Percentiles rank a stretch among this genome's conserved stretches.
These are phyloP conservation scores for Yponomeuta plumbellus DNA, from an alignment of 2,888 invertebrate species.

Conservation along the genomic window DNA sequence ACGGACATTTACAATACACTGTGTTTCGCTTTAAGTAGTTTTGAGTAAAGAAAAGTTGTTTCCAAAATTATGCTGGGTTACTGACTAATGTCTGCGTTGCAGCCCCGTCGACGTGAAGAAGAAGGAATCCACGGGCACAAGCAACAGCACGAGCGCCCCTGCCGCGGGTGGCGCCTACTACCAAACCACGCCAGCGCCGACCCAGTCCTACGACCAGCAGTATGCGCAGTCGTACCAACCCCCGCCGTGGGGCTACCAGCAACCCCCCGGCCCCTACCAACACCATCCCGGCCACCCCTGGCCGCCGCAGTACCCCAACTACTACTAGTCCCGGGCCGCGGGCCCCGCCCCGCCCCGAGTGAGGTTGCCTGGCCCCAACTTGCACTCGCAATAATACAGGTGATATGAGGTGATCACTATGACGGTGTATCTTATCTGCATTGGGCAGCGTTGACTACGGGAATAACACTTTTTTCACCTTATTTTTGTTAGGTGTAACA, in stretches of 20 bases:
- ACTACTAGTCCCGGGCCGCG: slow-evolving; percentile 45
- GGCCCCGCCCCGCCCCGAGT: neutral
- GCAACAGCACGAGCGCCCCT: slow-evolving; percentile 32
- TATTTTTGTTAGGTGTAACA: too few relatives aligned
- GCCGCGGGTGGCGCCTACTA: slow-evolving; percentile 46
- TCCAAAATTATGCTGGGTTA: neutral
- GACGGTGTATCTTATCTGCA: too few relatives aligned
- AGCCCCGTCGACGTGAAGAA: slow-evolving; percentile 40
- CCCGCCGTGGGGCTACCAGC: slow-evolving; percentile 70
- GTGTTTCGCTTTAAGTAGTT: too few relatives aligned
- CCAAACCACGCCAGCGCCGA: slow-evolving; percentile 45
- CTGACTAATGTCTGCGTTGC: slow-evolving; percentile 12
- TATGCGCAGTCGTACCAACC: slow-evolving; percentile 65
- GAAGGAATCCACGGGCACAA: slow-evolving; percentile 41
- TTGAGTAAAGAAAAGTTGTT: too few relatives aligned
- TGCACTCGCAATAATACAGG: too few relatives aligned
- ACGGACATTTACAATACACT: too few relatives aligned
- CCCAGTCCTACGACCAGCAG: slow-evolving; percentile 59
- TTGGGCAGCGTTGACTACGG: neutral
- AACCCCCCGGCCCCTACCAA: slow-evolving; percentile 66
- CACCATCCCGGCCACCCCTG: slow-evolving; percentile 55
- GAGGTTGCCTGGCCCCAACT: too few relatives aligned
- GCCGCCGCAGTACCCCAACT: slow-evolving; percentile 70
- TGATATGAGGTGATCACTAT: too few relatives aligned
- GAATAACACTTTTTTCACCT: neutral